Evolutionary conservation across 2,113 vertebrate genomes (phyloP), one percentile per base, ranked within the genome.

Genomic region (Oreochromis niloticus): DNA sequence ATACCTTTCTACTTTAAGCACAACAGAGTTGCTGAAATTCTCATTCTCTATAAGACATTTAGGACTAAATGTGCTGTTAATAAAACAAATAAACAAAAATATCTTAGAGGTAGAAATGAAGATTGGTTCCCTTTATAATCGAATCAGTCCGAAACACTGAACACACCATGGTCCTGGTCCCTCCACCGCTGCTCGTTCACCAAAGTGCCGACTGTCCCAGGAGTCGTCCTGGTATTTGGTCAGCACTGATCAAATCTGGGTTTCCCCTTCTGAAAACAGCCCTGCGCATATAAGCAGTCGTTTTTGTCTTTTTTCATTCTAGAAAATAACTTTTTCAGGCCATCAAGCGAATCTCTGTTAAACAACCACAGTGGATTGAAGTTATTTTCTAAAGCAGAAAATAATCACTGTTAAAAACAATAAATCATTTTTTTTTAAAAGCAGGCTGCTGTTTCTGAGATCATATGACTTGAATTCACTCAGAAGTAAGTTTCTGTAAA

Each of bases 271-370:
- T 61, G 9, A 36, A 1, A 34, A 63, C 30, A 19, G 9, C 9
- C 3, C 7, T 6, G 55, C 12, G 7, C 12, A 57, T 4, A 30
- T 4, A 19, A 32, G 1, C 57, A 61, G 2, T 4, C 0, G 6
- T 3, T 39, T 22, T 66, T 39, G 9, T 63, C 8, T n/a, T 11
- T 66, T 66, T 66, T 36, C 30, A 66, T 66, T 36, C 17, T 36
- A 39, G n/a, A n/a, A 66, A 63, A 2, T 4, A 1, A 19, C 16
- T 66, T 14, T 48, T n/a, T 63, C 5, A 63, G 32, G 32, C 0
- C 61, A 66, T 36, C 10, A 39, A 7, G 13, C 5, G 4, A 39
- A 5, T 12, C 4, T 39, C 10, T 66, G 10, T 12, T 7, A 36
- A 36, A 39, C 17, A 66, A 66, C 7, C 1, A 61, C 30, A 9